These are phyloP conservation scores for Sarcophaga subvicina DNA, from an alignment of 2,888 invertebrate genomes.

Conservation along the genomic window DNA sequence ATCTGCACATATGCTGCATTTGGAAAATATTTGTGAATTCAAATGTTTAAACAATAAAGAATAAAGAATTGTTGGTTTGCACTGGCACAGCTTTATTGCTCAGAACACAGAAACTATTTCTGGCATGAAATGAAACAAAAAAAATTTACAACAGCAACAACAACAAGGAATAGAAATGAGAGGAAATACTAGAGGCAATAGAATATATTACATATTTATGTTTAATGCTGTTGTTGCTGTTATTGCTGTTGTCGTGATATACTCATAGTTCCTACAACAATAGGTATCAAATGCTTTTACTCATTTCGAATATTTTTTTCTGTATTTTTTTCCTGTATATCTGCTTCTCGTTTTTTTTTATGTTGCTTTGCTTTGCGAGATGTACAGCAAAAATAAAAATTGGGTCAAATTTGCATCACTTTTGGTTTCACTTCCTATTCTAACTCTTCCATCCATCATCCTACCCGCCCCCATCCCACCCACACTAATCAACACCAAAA, in stretches of 20 bases:
- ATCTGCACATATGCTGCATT: neutral
- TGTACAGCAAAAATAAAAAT: conserved; percentile 46
- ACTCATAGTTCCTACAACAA: neutral
- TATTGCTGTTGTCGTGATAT: neutral
- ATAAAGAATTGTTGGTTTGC: neutral
- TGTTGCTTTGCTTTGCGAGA: too few relatives aligned
- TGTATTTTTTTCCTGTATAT: neutral
- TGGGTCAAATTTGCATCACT: conserved; percentile 70
- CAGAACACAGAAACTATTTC: neutral
- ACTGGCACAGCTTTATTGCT: neutral
- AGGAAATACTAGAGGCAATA: neutral
- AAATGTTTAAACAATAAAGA: neutral
- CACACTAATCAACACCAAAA: neutral
- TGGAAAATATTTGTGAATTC: neutral
- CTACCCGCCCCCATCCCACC: neutral
- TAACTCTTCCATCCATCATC: neutral
- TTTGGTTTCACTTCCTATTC: conserved; percentile 46
- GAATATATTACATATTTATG: neutral
- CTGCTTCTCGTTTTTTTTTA: neutral
- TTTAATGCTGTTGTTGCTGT: neutral
- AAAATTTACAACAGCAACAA: neutral
- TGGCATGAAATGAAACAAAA: neutral
- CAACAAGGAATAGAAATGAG: neutral
- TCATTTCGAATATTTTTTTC: neutral
- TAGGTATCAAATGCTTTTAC: neutral